phyloP scores from a whole-genome alignment of 2,888 invertebrate genomes.

The Chironomus tentans region DNA sequence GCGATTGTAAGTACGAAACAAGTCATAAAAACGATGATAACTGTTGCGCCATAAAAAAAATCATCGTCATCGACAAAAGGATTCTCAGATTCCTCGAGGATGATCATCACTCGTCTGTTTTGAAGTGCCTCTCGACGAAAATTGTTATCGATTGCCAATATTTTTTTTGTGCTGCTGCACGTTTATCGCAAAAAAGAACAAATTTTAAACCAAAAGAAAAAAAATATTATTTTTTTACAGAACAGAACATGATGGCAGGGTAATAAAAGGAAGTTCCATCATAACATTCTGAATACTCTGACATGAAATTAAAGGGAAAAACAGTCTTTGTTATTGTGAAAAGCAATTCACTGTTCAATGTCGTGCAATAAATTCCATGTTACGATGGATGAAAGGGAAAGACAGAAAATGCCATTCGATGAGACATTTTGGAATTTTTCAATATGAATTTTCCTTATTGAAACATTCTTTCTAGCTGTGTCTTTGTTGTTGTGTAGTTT shows the following conservation, averaged over 20 bases:
- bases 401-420: not conserved
- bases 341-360: too few relatives aligned
- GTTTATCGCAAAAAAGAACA: too few relatives aligned
- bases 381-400: not conserved
- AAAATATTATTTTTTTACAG: too few relatives aligned
- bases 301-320: too few relatives aligned
- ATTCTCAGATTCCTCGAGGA: not conserved
- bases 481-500: not conserved
- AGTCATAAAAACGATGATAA: slow-evolving; percentile 17
- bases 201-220: too few relatives aligned
- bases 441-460: not conserved
- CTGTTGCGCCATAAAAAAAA: slow-evolving; percentile 11
- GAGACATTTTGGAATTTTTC: not conserved
- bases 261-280: not conserved
- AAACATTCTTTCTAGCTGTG: not conserved
- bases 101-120: not conserved
- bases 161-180: not conserved
- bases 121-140: not conserved
- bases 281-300: not conserved
- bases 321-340: too few relatives aligned
- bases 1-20: not conserved
- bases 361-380: not conserved
- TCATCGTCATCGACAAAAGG: not conserved
- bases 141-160: not conserved
- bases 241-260: not conserved